Conservation (phyloP, 2,113 vertebrate genomes). For the zebrafish (Danio rerio) region GRCz12tu NC_133196.1:29524001-29524500, state of each 20-base stretch:
- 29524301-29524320: slow-evolving; percentile 98
- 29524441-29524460: slow-evolving; percentile 88
- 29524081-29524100: slow-evolving; percentile 98
- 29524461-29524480: slow-evolving; percentile 96
- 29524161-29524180: slow-evolving; percentile 93
- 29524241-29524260: slow-evolving; percentile 98
- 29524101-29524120: slow-evolving; percentile 98
- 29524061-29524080: too few relatives aligned
- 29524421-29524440: background rate
- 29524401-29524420: too few relatives aligned
- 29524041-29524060: too few relatives aligned
- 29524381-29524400: background rate
- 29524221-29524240: slow-evolving; percentile 99
- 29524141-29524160: slow-evolving; percentile 98
- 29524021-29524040: too few relatives aligned
- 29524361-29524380: background rate
- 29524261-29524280: slow-evolving; percentile 97
- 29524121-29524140: slow-evolving; percentile 99
- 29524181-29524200: slow-evolving; percentile 97
- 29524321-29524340: slow-evolving; percentile 61
- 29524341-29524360: background rate
- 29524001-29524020: too few relatives aligned
- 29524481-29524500: slow-evolving; percentile 94
- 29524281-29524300: slow-evolving; percentile 96
- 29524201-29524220: slow-evolving; percentile 98